Evolutionary conservation across 64 coral and sea anemone species (phyloP).

Genomic region (Montipora sp.): DNA sequence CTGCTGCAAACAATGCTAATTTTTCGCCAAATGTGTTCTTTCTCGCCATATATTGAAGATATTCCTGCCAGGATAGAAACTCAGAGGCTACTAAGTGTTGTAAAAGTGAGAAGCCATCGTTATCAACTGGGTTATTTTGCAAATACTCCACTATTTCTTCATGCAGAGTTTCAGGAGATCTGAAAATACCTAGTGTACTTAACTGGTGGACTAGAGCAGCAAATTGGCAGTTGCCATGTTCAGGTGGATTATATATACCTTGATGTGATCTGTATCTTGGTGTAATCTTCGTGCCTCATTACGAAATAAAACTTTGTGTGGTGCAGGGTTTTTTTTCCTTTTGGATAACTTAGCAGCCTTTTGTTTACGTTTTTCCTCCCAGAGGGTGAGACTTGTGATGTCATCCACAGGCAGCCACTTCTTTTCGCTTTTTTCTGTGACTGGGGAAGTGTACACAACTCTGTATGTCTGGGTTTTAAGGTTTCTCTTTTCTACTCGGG

Average conservation of each 20-base stretch:
- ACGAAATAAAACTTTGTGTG: not conserved
- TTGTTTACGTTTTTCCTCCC: conserved; percentile 33
- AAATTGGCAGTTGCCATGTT: conserved; percentile 26
- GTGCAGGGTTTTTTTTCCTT: not conserved
- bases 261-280: conserved; percentile 1
- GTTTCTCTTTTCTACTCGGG: not conserved
- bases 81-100: no score
- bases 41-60: conserved; percentile 8
- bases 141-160: conserved; percentile 16
- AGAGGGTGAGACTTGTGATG: not conserved
- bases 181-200: not conserved
- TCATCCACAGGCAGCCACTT: conserved; percentile 2
- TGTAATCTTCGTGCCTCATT: conserved; percentile 30
- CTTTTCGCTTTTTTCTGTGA: not conserved
- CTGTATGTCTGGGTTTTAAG: not conserved
- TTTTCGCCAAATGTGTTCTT: not conserved
- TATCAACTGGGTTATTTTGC: not conserved
- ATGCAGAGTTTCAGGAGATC: not conserved
- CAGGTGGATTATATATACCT: conserved; percentile 5
- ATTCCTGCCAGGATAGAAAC: not conserved
- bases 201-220: not conserved
- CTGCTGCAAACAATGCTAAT: not conserved
- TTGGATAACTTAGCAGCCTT: not conserved
- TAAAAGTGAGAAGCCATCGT: conserved; percentile 7
- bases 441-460: conserved; percentile 5